These are phyloP conservation scores for Drosophila bocki DNA, from an alignment of 1,140 invertebrate species.

Conservation along the genomic window DNA sequence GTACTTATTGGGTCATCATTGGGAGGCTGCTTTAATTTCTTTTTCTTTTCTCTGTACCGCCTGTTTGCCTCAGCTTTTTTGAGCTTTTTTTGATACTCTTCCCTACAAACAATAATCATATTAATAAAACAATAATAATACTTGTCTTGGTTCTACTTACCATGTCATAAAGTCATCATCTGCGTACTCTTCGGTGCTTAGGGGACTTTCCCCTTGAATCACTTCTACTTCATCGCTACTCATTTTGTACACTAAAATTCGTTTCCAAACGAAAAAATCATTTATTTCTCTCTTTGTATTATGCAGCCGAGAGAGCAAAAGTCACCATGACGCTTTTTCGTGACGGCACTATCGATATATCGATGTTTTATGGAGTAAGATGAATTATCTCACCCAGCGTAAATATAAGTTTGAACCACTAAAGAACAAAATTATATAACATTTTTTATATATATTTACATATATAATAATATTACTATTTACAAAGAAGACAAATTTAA, in stretches of 20 bases:
- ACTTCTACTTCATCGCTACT: background rate
- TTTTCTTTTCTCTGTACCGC: too few species aligned
- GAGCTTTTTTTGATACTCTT: too few species aligned
- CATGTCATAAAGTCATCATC: background rate
- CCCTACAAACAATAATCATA: background rate
- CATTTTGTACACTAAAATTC: conserved; percentile 5
- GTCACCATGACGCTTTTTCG: background rate
- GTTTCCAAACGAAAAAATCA: background rate
- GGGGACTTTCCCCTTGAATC: background rate
- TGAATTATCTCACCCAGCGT: too few species aligned
- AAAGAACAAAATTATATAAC: too few species aligned
- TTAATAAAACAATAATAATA: background rate
- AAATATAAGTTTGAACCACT: too few species aligned
- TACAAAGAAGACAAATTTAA: too few species aligned
- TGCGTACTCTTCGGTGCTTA: too few species aligned
- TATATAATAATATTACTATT: too few species aligned
- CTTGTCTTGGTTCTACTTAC: background rate
- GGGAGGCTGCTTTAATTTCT: too few species aligned
- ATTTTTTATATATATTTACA: too few species aligned
- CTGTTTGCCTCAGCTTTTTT: too few species aligned
- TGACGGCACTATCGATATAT: conserved; percentile 4
- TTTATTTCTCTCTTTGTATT: background rate
- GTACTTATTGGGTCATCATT: background rate
- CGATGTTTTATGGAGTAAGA: background rate
- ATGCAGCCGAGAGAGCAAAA: background rate